These are phyloP conservation scores for Zosterops lateralis DNA, from an alignment of 2,113 vertebrate genomes.

Conservation along the genomic window DNA sequence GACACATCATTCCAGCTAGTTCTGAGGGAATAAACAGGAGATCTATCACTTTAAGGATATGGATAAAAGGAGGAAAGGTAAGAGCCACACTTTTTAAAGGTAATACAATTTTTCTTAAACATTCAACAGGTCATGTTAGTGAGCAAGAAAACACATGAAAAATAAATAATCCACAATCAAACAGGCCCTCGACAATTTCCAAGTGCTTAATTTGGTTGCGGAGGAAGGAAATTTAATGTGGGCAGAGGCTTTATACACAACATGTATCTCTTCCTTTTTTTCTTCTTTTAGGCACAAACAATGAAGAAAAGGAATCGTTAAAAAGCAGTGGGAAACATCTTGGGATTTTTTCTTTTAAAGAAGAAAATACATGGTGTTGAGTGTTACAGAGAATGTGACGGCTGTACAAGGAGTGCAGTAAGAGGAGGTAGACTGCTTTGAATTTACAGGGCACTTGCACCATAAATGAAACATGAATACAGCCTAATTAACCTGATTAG, in stretches of 20 bases:
- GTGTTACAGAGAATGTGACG: not conserved
- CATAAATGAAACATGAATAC: slow-evolving; percentile 69
- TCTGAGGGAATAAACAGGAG: not conserved
- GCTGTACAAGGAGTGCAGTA: not conserved
- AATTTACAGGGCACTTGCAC: slow-evolving; percentile 66
- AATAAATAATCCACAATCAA: not conserved
- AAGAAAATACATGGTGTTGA: not conserved
- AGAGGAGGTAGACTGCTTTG: slow-evolving; percentile 38
- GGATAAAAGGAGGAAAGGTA: not conserved
- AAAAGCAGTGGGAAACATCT: not conserved
- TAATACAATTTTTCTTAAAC: not conserved
- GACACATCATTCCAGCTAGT: not conserved
- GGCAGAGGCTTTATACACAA: not conserved
- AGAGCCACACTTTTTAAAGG: not conserved
- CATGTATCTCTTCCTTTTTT: not conserved
- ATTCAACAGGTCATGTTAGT: not conserved
- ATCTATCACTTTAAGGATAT: not conserved
- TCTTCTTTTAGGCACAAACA: not conserved
- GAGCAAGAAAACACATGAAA: not conserved
- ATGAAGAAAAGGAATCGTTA: not conserved
- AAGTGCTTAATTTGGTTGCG: not conserved
- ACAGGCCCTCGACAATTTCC: not conserved
- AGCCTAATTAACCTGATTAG: slow-evolving; percentile 74
- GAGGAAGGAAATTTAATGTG: not conserved
- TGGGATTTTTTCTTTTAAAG: not conserved